Conservation (phyloP, 1,140 invertebrate species). For the Ceratosolen solmsi region DNA sequence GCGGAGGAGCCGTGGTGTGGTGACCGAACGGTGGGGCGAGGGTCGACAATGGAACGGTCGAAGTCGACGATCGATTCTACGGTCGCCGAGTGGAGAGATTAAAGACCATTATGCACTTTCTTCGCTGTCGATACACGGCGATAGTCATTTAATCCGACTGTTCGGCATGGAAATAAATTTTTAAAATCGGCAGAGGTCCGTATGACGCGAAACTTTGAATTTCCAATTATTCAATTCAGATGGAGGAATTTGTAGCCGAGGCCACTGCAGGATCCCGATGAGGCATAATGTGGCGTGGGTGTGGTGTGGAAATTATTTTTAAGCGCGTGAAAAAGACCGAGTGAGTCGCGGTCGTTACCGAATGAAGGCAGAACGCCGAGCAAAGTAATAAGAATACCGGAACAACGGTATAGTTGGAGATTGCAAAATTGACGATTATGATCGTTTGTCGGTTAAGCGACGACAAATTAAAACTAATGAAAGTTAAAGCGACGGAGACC, state of each 20-base stretch:
- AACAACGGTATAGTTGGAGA: background rate
- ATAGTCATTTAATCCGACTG: background rate
- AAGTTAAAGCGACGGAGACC: slow-evolving; percentile 52
- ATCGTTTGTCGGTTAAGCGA: slow-evolving; percentile 34
- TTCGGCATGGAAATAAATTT: background rate
- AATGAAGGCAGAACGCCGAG: background rate
- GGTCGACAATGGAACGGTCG: too few relatives aligned
- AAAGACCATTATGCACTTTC: background rate
- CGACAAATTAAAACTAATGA: slow-evolving; percentile 58
- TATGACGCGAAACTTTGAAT: background rate
- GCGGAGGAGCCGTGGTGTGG: background rate
- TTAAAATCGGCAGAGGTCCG: background rate
- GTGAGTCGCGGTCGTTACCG: background rate
- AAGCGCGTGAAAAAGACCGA: background rate
- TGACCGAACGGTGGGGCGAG: too few relatives aligned
- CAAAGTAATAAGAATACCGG: too few relatives aligned
- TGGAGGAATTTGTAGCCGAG: background rate
- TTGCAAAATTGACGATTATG: slow-evolving; percentile 20
- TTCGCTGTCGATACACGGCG: background rate
- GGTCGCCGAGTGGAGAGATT: background rate
- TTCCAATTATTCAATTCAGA: background rate
- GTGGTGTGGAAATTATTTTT: background rate
- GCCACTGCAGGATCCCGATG: background rate
- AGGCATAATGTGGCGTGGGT: background rate
- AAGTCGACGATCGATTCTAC: background rate